Evolutionary conservation across 2,797 vertebrate species (phyloP), one percentile per base, ranked within the genome.

Genomic region (Chelidonichthys spinosus): DNA sequence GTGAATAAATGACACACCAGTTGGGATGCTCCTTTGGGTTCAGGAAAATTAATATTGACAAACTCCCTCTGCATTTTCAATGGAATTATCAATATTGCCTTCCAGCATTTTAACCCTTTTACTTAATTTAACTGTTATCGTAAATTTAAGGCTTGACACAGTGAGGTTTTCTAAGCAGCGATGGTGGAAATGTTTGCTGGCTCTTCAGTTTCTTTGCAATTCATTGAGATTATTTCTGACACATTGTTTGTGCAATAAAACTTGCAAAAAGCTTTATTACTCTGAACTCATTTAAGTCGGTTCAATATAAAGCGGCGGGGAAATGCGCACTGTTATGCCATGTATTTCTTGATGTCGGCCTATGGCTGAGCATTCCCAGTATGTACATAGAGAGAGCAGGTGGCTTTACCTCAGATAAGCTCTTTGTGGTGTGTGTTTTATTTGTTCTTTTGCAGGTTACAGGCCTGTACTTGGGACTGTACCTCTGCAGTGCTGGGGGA

Each of bases 401-500:
- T 54, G 59, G 35, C 69, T 82, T 81, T 76, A 60, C 63, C 79
- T 77, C 54, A 72, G 64, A 78, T 84, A 77, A 87, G 72, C 71
- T 81, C 65, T 79, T 81, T 70, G 40, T 65, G 67, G 49, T 40
- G 54, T 78, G 36, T 85, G 80, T 58, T 87, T 82, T 79, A 69
- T 83, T 86, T 84, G 67, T 86, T 85, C 61, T 84, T 25, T 88
- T 50, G 52, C 47, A 58, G 80, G 33, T 53, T 87, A 90, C 80
- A 80, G 78, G 83, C 86, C 85, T 93, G 88, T 94, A 93, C 94
- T 95, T 90, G 94, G 95, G 95, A 95, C 94, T 94, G 94, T 95
- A 95, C 94, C 95, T 96, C 94, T 93, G 93, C 91, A 94, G 95
- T 94, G 94, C 95, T 95, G 89, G 89, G 95, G 95, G 96, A 96